Conservation (phyloP, 2,888 invertebrate species). For the Acanthosepion esculentum region DNA sequence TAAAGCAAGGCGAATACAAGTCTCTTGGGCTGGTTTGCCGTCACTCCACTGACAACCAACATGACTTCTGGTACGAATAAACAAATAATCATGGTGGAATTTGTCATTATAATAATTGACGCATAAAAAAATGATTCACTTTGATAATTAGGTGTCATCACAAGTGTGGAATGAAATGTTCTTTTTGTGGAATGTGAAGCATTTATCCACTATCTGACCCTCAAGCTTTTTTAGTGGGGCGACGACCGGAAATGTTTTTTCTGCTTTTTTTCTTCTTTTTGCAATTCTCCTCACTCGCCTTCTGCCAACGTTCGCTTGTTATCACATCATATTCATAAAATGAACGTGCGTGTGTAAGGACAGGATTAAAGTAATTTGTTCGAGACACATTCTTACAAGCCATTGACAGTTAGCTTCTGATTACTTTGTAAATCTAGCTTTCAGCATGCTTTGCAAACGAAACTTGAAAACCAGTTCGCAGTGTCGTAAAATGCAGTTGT, state of each 20-base stretch:
- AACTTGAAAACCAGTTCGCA: too few relatives aligned
- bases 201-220: background rate
- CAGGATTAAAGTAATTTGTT: background rate
- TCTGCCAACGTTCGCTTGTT: background rate
- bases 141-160: slow-evolving; percentile 33
- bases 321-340: background rate
- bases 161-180: background rate
- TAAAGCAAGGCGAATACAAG: background rate
- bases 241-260: background rate
- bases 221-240: background rate
- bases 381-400: too few relatives aligned
- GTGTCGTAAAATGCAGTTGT: too few relatives aligned
- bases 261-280: background rate
- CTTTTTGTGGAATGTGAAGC: background rate
- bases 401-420: too few relatives aligned
- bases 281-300: background rate
- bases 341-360: background rate
- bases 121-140: background rate
- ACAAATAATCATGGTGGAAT: background rate
- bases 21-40: background rate
- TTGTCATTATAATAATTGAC: background rate
- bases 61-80: background rate
- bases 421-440: too few relatives aligned
- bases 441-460: too few relatives aligned
- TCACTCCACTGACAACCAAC: background rate